These are phyloP conservation scores for Campylomormyrus tamandua DNA, from an alignment of 2,113 vertebrate genomes.

Conservation along the genomic window DNA sequence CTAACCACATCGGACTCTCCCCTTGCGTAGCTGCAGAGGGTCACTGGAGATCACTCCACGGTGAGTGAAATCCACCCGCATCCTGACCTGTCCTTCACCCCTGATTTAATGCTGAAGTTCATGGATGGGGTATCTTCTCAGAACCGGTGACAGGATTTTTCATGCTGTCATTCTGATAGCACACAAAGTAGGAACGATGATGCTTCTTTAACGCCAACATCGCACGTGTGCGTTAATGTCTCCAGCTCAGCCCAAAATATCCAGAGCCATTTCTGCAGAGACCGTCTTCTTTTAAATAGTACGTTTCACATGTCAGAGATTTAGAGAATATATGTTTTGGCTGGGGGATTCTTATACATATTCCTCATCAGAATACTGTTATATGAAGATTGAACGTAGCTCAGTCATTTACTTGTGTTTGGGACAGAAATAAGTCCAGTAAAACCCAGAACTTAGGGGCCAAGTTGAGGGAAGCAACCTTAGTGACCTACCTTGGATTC, in stretches of 20 bases:
- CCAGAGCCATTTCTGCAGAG: background rate
- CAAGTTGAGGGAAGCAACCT: background rate
- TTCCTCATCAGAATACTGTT: background rate
- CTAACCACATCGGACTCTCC: constrained; percentile 67
- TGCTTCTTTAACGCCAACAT: background rate
- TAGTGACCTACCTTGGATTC: background rate
- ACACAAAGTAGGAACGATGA: background rate
- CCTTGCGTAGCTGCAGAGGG: constrained; percentile 64
- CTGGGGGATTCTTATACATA: background rate
- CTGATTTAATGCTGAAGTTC: background rate
- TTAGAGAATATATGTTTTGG: background rate
- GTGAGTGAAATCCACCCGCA: constrained; percentile 44
- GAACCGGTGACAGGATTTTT: background rate
- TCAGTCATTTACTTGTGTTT: background rate
- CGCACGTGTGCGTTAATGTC: background rate
- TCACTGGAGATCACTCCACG: constrained; percentile 67
- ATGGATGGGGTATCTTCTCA: background rate
- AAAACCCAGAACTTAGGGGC: background rate
- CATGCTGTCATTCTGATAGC: background rate
- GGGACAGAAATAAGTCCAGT: background rate
- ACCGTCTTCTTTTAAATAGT: background rate
- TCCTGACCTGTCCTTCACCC: background rate
- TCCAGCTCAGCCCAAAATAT: background rate
- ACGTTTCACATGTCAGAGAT: background rate
- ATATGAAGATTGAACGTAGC: background rate